These are phyloP conservation scores for Metellina segmentata DNA, from an alignment of 2,888 invertebrate genomes.

Conservation along the genomic window DNA sequence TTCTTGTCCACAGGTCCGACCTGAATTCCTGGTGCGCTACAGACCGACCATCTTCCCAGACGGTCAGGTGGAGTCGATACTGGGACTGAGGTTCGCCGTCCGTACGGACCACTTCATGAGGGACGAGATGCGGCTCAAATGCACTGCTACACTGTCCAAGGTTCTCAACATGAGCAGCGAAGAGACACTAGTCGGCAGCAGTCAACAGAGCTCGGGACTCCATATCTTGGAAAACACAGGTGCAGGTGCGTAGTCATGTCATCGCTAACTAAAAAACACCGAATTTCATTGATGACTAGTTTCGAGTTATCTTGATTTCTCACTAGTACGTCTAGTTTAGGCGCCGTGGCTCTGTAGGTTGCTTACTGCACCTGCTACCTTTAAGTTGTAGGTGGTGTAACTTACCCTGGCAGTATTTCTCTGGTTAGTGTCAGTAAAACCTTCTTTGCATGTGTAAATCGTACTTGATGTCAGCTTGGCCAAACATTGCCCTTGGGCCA, in stretches of 20 bases:
- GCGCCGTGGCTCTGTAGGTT: too few species aligned
- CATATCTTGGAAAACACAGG: constrained; percentile 76
- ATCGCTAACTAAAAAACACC: too few species aligned
- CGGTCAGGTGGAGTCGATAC: constrained; percentile 60
- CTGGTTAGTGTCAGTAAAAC: too few species aligned
- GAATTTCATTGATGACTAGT: too few species aligned
- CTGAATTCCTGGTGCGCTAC: constrained; percentile 64
- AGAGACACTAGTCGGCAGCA: constrained; percentile 76
- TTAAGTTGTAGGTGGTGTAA: too few species aligned
- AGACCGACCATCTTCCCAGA: constrained; percentile 53
- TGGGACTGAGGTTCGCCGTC: constrained; percentile 69
- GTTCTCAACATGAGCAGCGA: constrained; percentile 77
- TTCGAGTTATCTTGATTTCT: too few species aligned
- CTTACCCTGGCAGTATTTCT: too few species aligned
- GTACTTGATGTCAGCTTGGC: too few species aligned
- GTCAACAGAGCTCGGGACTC: constrained; percentile 77
- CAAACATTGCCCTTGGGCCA: too few species aligned
- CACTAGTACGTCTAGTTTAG: too few species aligned
- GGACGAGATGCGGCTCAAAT: constrained; percentile 77
- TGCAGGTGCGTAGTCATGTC: constrained; percentile 40
- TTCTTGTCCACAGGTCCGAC: constrained; percentile 33
- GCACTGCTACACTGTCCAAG: constrained; percentile 77
- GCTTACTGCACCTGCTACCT: too few species aligned
- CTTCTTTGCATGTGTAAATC: too few species aligned
- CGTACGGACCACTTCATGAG: constrained; percentile 72